These are phyloP conservation scores for Oreochromis mossambicus DNA, from an alignment of 2,797 vertebrate species.

Conservation along the genomic window DNA sequence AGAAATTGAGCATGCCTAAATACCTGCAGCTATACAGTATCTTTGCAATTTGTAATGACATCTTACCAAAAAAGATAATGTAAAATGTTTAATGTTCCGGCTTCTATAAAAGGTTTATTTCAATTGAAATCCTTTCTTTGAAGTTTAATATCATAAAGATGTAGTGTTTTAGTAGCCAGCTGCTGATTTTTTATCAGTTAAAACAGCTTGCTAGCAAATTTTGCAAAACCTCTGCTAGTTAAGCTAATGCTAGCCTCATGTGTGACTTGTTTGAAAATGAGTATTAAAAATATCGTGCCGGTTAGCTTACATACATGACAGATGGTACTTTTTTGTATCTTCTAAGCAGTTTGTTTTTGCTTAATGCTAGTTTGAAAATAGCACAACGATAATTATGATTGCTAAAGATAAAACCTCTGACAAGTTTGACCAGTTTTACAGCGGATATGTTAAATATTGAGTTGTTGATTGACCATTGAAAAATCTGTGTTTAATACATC, in stretches of 20 bases:
- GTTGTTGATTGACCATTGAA: not conserved
- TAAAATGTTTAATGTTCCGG: not conserved
- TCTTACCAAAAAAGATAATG: not conserved
- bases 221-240: not conserved
- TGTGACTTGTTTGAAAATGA: not conserved
- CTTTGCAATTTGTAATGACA: not conserved
- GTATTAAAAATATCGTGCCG: not conserved
- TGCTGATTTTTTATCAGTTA: not conserved
- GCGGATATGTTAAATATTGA: not conserved
- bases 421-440: not conserved
- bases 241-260: not conserved
- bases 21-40: not conserved
- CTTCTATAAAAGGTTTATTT: not conserved
- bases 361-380: not conserved
- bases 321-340: not conserved
- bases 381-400: not conserved
- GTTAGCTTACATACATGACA: not conserved
- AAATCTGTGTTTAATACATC: not conserved
- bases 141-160: not conserved
- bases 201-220: not conserved
- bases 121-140: not conserved
- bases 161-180: not conserved
- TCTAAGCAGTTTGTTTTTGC: not conserved
- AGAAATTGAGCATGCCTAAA: conserved; percentile 1
- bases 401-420: not conserved